A percentile compares a stretch with the other conserved stretches of the same genome.
Evolutionary conservation across 2,888 invertebrate species (phyloP).

Genomic region (Spilosoma lubricipeda): DNA sequence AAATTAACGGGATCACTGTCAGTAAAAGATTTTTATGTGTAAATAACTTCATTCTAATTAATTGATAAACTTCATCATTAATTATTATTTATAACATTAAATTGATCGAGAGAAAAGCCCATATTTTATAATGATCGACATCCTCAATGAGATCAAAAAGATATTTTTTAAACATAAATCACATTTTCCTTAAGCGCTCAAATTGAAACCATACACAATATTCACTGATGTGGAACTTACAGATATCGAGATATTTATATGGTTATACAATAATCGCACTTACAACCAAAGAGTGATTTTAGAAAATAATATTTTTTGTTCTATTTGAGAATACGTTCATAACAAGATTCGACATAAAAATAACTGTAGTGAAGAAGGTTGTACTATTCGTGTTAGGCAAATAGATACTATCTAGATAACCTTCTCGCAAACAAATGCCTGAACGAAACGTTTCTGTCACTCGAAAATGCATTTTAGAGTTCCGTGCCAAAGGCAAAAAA

Average conservation of each 20-base stretch:
- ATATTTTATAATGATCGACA: constrained; percentile 1
- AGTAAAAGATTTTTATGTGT: background rate
- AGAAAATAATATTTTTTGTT: background rate
- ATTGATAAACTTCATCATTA: too few species aligned
- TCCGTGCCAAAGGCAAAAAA: too few species aligned
- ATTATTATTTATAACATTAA: background rate
- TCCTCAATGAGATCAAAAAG: constrained; percentile 4
- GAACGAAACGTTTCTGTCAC: background rate
- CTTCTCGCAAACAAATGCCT: background rate
- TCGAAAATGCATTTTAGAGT: too few species aligned
- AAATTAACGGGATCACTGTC: background rate
- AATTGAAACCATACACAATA: constrained; percentile 20
- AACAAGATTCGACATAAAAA: background rate
- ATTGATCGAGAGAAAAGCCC: background rate
- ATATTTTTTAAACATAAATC: background rate
- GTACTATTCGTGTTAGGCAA: background rate
- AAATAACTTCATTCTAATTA: background rate
- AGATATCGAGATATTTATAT: constrained; percentile 30
- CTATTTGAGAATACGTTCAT: background rate
- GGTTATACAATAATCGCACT: constrained; percentile 11
- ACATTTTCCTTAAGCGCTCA: constrained; percentile 26
- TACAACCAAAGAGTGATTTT: background rate
- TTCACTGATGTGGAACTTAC: constrained; percentile 28
- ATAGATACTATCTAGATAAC: background rate
- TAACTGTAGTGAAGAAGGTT: background rate